phyloP scores from a whole-genome alignment of 2,888 invertebrate species.

The Drosophila ezoana region DNA sequence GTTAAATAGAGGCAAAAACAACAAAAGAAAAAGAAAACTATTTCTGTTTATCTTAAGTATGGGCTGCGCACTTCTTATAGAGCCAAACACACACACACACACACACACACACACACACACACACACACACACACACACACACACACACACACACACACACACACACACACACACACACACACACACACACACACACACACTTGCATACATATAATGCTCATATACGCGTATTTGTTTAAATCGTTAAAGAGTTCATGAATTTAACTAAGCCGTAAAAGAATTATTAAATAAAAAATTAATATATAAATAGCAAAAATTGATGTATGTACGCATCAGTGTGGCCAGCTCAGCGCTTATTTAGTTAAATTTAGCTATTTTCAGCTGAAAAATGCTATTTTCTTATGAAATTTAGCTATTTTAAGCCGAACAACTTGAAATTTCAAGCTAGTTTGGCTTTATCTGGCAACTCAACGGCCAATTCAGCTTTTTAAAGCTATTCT shows the following conservation, averaged over 20 bases:
- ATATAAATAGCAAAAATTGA: conserved; percentile 42
- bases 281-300: conserved; percentile 44
- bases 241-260: conserved; percentile 65
- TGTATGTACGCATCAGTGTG: conserved; percentile 23
- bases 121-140: conserved; percentile 14
- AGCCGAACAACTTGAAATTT: too few relatives aligned
- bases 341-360: too few relatives aligned
- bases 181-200: conserved; percentile 35
- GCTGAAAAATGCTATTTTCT: too few relatives aligned
- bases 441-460: too few relatives aligned
- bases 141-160: conserved; percentile 33
- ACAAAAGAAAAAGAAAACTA: conserved; percentile 26
- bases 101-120: conserved; percentile 44
- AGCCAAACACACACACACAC: conserved; percentile 18
- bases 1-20: conserved; percentile 47
- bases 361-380: too few relatives aligned
- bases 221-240: conserved; percentile 70
- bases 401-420: too few relatives aligned
- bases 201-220: conserved; percentile 67
- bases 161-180: conserved; percentile 45
- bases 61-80: conserved; percentile 37
- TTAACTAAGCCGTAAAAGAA: conserved; percentile 41
- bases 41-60: conserved; percentile 47
- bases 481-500: too few relatives aligned
- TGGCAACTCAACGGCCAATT: too few relatives aligned